Evolutionary conservation across 2,797 vertebrate species (phyloP), one percentile per base, ranked within the genome.

Genomic region (Microctenopoma stevenorrisi): DNA sequence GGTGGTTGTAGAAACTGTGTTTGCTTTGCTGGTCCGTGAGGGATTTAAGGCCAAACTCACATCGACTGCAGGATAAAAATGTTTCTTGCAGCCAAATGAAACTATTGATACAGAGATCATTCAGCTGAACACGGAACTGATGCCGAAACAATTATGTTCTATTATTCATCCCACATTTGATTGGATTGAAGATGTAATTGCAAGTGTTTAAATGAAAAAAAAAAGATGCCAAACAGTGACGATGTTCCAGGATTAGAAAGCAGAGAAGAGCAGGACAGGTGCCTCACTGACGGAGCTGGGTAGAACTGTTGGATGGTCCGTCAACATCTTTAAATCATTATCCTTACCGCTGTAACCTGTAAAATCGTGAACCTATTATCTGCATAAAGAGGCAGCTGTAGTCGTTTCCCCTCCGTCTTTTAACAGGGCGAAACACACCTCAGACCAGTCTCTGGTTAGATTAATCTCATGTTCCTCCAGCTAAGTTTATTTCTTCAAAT

Each of bases 11-110:
- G 35, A 5, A 52, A 50, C 43, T 63, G n/a, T 76, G 26, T 89
- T 85, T 88, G 59, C 42, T 35, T 68, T 81, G 64, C 52, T 50
- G 47, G 66, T 73, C 48, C 63, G 25, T 1, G 38, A 57, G 48
- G 65, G 57, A 49, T 75, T 72, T 67, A 33, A 70, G 30, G 26
- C 2, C 2, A 16, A 47, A 44, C 43, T 44, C 43, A 7, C 14
- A 15, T 35, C 7, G 7, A 35, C 12, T 43, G 14, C 5, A 5
- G 13, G 16, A 15, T 5, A 15, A 5, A 42, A 42, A 16, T 8
- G 15, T 44, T n/a, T 16, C 15, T 54, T 49, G 22, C 13, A 35
- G 2, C 35, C 18, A 4, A 30, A n/a, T 7, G 11, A 35, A 4
- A 48, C 59, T 4, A 46, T 11, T 5, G 2, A 47, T 54, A 12